Conservation (phyloP, 53 echinoderm and acorn worm genomes). For the Mesocentrotus franciscanus region DNA sequence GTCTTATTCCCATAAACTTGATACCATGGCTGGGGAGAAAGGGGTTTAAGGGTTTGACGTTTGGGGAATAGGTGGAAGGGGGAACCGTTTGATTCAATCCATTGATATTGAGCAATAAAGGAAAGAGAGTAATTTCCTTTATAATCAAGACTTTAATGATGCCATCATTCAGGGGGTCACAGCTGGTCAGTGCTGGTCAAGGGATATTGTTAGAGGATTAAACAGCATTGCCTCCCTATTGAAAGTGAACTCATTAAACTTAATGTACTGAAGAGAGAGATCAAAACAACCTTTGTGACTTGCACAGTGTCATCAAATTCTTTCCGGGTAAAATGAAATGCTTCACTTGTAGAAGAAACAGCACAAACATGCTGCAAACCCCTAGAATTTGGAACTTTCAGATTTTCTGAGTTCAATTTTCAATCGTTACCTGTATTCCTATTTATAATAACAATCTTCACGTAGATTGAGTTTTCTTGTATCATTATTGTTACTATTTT, state of each 20-base stretch:
- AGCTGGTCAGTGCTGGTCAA: conserved; percentile 21
- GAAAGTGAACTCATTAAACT: conserved; percentile 19
- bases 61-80: background rate
- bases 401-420: background rate
- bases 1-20: conserved; percentile 35
- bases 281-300: conserved; percentile 9
- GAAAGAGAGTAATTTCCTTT: conserved; percentile 28
- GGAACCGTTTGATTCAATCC: background rate
- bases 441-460: too few species aligned
- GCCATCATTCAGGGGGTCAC: conserved; percentile 19
- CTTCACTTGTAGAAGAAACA: background rate
- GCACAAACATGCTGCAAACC: background rate
- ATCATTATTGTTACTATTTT: too few species aligned
- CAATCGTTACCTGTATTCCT: background rate
- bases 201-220: background rate
- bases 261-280: background rate
- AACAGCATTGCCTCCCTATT: background rate
- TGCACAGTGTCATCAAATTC: background rate
- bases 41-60: conserved; percentile 30
- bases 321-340: background rate
- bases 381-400: background rate
- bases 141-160: background rate
- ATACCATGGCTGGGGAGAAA: conserved; percentile 49
- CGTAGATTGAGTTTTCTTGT: too few species aligned
- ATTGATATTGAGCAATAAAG: conserved; percentile 2